Percentiles rank a stretch among this genome's conserved stretches.
Evolutionary conservation across 2,797 vertebrate genomes (phyloP).

Genomic region (Halcyon smyrnensis): DNA sequence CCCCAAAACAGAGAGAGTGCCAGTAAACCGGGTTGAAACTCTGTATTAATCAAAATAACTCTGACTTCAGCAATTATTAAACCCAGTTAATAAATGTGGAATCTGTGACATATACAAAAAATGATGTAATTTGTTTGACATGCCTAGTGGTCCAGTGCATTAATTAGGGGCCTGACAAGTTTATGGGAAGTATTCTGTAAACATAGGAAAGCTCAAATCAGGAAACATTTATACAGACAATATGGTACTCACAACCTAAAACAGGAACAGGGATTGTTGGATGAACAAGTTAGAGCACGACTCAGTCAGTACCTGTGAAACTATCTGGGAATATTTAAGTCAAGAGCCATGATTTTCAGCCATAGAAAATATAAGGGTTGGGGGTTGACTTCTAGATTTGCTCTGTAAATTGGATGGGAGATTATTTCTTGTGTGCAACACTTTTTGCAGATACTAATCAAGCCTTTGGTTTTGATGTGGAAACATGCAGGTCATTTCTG

Average conservation of each 20-base stretch:
- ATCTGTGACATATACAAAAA: neutral
- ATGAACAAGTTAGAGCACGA: neutral
- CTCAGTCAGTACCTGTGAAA: neutral
- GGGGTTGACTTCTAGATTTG: neutral
- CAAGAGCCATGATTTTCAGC: neutral
- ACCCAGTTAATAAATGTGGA: neutral
- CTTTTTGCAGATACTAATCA: neutral
- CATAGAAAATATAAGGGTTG: neutral
- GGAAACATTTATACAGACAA: neutral
- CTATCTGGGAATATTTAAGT: neutral
- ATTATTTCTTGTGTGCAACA: neutral
- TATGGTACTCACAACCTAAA: neutral
- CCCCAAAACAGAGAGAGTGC: neutral
- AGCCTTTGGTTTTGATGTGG: neutral
- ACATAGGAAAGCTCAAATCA: neutral
- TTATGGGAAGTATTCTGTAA: neutral
- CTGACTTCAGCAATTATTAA: constrained; percentile 18
- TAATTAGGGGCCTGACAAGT: constrained; percentile 7
- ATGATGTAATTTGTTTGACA: neutral
- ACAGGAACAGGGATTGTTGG: neutral
- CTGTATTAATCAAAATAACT: constrained; percentile 17
- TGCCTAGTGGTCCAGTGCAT: neutral
- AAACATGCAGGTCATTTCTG: neutral
- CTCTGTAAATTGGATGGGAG: neutral
- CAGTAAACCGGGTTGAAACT: neutral